Evolutionary conservation across 2,797 vertebrate species (phyloP).

Genomic region (Thalassophryne amazonica): DNA sequence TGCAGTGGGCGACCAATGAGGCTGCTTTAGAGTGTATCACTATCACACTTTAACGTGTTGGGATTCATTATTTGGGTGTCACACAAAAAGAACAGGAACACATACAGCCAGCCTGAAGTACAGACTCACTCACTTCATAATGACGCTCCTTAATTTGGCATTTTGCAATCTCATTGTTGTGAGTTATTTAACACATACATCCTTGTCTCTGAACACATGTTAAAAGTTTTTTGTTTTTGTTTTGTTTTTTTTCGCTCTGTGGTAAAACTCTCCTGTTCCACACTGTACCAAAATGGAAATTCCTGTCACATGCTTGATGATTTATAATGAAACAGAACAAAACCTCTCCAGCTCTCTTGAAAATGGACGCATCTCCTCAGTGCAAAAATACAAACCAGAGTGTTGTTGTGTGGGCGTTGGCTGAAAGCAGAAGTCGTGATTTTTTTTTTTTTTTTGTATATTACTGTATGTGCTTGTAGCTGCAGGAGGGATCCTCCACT

Average conservation of each 20-base stretch:
- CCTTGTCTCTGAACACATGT: not conserved
- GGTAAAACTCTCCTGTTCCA: not conserved
- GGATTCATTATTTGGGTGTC: constrained; percentile 43
- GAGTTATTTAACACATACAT: not conserved
- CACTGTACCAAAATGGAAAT: not conserved
- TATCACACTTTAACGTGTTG: constrained; percentile 27
- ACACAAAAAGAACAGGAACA: too few species aligned
- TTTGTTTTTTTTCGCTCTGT: too few species aligned
- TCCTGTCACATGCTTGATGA: not conserved
- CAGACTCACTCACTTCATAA: too few species aligned
- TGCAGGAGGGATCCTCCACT: constrained; percentile 39
- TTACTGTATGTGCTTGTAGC: constrained; percentile 16
- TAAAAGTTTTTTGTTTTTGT: not conserved
- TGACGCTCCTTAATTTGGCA: not conserved
- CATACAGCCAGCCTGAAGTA: too few species aligned
- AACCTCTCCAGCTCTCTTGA: constrained; percentile 6
- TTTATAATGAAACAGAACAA: constrained; percentile 10
- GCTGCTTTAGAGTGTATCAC: constrained; percentile 12
- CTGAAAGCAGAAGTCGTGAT: constrained; percentile 15
- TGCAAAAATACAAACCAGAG: constrained; percentile 20
- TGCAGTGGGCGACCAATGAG: constrained; percentile 46
- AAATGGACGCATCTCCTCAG: constrained; percentile 5
- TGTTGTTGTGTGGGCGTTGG: constrained; percentile 40
- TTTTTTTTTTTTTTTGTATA: constrained; percentile 4
- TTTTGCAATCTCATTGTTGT: not conserved